A percentile compares a stretch with the other conserved stretches of the same genome.
Evolutionary conservation across 2,888 invertebrate species (phyloP).

Genomic region (Drosophila formosana): DNA sequence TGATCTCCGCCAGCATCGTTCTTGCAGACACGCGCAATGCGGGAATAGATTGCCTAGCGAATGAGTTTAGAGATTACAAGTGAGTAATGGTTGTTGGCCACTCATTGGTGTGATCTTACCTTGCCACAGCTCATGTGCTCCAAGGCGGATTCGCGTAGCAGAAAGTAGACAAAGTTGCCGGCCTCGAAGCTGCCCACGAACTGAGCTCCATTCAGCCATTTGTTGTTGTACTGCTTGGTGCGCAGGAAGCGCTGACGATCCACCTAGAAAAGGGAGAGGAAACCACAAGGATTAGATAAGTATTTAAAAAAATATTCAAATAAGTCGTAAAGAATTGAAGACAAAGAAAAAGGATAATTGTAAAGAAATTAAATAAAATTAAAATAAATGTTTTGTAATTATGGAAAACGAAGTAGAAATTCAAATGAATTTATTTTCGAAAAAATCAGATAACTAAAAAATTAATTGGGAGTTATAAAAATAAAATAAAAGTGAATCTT

Average conservation of each 20-base stretch:
- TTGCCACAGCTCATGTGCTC: slow-evolving; percentile 98
- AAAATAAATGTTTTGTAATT: too few species aligned
- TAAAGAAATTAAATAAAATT: neutral
- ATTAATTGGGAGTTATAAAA: too few species aligned
- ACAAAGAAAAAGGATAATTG: too few species aligned
- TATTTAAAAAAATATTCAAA: neutral
- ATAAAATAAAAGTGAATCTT: too few species aligned
- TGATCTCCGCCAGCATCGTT: slow-evolving; percentile 93
- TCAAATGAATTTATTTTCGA: too few species aligned
- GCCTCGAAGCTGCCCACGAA: slow-evolving; percentile 97
- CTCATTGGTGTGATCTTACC: slow-evolving; percentile 86
- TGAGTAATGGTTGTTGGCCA: neutral
- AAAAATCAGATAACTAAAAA: too few species aligned
- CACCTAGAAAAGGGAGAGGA: slow-evolving; percentile 31
- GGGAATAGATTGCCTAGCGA: slow-evolving; percentile 92
- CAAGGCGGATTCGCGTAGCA: slow-evolving; percentile 95
- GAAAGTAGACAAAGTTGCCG: slow-evolving; percentile 94
- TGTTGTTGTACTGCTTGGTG: slow-evolving; percentile 92
- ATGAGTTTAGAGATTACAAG: neutral
- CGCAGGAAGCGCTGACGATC: slow-evolving; percentile 86
- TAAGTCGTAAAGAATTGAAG: too few species aligned
- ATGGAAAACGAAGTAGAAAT: too few species aligned
- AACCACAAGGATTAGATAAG: neutral
- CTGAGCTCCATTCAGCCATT: slow-evolving; percentile 96
- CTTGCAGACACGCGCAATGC: slow-evolving; percentile 96